Evolutionary conservation across 2,888 invertebrate species (phyloP).

Genomic region (Anthophora plumipes): DNA sequence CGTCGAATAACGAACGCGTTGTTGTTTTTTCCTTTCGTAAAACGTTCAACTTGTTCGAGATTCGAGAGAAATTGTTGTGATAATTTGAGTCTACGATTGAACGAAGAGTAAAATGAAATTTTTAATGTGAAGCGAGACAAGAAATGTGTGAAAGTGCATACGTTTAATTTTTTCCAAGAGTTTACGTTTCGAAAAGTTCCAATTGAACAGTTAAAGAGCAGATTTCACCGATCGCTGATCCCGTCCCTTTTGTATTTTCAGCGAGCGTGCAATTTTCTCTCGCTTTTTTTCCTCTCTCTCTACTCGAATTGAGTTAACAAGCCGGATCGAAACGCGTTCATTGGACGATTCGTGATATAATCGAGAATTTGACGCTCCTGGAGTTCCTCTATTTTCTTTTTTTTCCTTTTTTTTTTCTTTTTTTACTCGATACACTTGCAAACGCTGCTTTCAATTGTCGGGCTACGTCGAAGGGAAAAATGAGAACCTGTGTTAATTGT

Average conservation of each 20-base stretch:
- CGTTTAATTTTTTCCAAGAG: neutral
- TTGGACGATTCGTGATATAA: neutral
- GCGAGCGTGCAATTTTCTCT: neutral
- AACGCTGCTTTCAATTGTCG: neutral
- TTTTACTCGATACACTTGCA: neutral
- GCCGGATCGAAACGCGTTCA: neutral
- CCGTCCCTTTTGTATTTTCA: neutral
- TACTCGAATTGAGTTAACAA: neutral
- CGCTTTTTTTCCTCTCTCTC: neutral
- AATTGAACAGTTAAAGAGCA: neutral
- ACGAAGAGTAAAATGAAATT: too few relatives aligned
- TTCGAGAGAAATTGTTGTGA: neutral
- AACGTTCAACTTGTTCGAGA: too few relatives aligned
- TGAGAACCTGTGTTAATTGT: too few relatives aligned
- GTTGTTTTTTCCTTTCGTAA: neutral
- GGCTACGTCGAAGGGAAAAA: neutral
- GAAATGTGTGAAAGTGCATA: too few relatives aligned
- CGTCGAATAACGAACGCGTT: neutral
- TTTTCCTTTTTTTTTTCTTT: neutral
- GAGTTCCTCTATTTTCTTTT: too few relatives aligned
- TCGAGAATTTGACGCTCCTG: neutral
- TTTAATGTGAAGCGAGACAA: too few relatives aligned
- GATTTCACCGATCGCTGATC: conserved; percentile 10
- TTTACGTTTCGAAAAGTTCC: neutral
- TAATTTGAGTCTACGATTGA: too few relatives aligned